Conservation (phyloP, 1,140 invertebrate genomes). For the Philopotamus ludificatus region DNA sequence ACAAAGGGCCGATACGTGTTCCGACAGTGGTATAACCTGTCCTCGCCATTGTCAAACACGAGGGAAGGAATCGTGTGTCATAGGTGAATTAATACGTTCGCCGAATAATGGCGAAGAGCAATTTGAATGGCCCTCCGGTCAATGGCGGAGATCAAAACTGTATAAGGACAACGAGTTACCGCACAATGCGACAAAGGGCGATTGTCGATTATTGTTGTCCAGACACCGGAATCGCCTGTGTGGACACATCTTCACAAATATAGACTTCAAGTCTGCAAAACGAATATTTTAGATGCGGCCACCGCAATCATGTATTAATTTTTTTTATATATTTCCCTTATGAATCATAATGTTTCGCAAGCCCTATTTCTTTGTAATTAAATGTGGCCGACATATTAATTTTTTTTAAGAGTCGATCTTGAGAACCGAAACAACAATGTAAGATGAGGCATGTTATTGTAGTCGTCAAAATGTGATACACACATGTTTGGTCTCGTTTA, state of each 20-base stretch:
- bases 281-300: too few relatives aligned
- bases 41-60: conserved; percentile 3
- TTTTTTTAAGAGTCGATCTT: too few relatives aligned
- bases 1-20: conserved; percentile 10
- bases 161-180: conserved; percentile 25
- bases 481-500: conserved; percentile 18
- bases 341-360: too few relatives aligned
- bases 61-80: conserved; percentile 4
- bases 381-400: too few relatives aligned
- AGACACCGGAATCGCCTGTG: neutral
- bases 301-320: too few relatives aligned
- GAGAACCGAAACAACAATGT: too few relatives aligned
- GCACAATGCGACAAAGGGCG: conserved; percentile 25
- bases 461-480: conserved; percentile 14
- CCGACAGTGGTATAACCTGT: conserved; percentile 25
- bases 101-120: neutral
- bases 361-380: too few relatives aligned
- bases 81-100: conserved; percentile 24
- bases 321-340: too few relatives aligned
- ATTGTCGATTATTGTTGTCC: conserved; percentile 23
- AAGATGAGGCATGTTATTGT: too few relatives aligned
- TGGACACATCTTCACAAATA: too few relatives aligned
- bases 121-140: neutral
- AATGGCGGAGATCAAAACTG: conserved; percentile 25
- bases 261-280: too few relatives aligned